Evolutionary conservation across 2,797 vertebrate species (phyloP), one percentile per base, ranked within the genome.

Genomic region (Rhinophrynus dorsalis): DNA sequence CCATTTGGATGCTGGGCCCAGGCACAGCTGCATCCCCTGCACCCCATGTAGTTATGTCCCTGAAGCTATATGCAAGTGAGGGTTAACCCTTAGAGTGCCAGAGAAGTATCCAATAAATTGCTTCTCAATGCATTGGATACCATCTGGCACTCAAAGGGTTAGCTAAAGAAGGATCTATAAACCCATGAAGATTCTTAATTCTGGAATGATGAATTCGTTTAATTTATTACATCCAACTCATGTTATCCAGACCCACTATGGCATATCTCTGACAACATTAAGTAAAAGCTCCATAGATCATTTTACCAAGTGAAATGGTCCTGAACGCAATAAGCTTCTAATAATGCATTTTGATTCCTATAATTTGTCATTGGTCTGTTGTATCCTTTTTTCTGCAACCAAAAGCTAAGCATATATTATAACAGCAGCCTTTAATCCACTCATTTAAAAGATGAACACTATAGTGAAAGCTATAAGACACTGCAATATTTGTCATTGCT

Each of bases 231-330:
- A 45, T 56, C 37, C 27, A 45, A 13, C 51, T 67, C 40, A 20
- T 42, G 40, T 26, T 57, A 42, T 47, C 63, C 60, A 27, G 60
- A 58, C 42, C 47, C 60, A 71, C 38, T 64, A 40, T 27, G 42
- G 68, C 44, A 64, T 72, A 58, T 40, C 60, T 62, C 48, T 72
- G 59, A 57, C 68, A 64, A 32, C 50, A 57, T 64, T 18, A 17
- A 38, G 68, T 58, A 72, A 58, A 72, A 58, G 52, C 52, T 56
- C 56, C 68, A 72, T 72, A 57, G 30, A 64, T 72, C 68, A 72
- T 72, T 30, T n/a, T 50, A 52, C 17, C 56, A 48, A 56, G 59
- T 71, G 68, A 63, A 64, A 72, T 72, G 68, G 68, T 72, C 51
- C 60, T 40, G 68, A 72, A 72, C 68, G 15, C 33, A 21, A 15